Evolutionary conservation across 2,888 invertebrate species (phyloP).

Genomic region (Taphrorychus bicolor): DNA sequence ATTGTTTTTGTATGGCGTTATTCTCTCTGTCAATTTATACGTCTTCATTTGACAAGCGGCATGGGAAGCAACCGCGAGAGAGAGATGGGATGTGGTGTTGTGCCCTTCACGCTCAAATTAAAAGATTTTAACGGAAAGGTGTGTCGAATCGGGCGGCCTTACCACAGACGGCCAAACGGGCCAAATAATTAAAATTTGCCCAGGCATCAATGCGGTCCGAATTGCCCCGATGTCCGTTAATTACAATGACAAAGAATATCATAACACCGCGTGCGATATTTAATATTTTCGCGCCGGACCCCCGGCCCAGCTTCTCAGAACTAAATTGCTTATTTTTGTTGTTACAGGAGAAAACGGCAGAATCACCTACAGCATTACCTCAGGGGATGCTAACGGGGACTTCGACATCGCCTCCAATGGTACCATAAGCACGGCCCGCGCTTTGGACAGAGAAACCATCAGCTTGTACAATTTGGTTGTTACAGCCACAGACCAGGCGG

Average conservation of each 20-base stretch:
- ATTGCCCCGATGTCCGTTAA: constrained; percentile 19
- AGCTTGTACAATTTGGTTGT: constrained; percentile 85
- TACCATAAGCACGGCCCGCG: constrained; percentile 77
- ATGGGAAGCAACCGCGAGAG: constrained; percentile 2
- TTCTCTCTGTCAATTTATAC: constrained; percentile 37
- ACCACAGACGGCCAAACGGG: constrained; percentile 19
- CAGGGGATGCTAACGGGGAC: constrained; percentile 80
- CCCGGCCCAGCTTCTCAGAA: not conserved
- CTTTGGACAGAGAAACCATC: constrained; percentile 83
- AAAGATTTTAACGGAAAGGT: constrained; percentile 31
- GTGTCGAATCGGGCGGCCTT: constrained; percentile 30
- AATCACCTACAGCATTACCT: constrained; percentile 80
- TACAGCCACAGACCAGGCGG: constrained; percentile 84
- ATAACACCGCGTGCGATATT: constrained; percentile 15
- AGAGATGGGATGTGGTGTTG: constrained; percentile 20
- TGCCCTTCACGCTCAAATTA: constrained; percentile 42
- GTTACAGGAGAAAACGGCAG: constrained; percentile 81
- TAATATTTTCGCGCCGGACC: constrained; percentile 11
- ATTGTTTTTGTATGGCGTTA: constrained; percentile 26
- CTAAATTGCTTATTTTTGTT: no score
- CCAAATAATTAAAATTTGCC: constrained; percentile 35
- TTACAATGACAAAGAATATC: constrained; percentile 35
- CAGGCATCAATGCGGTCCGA: constrained; percentile 26
- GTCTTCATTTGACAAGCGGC: constrained; percentile 45
- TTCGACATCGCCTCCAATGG: constrained; percentile 86